Evolutionary conservation across 1,140 invertebrate species (phyloP), one percentile per base, ranked within the genome.

Genomic region (Drosophila lacertosa): DNA sequence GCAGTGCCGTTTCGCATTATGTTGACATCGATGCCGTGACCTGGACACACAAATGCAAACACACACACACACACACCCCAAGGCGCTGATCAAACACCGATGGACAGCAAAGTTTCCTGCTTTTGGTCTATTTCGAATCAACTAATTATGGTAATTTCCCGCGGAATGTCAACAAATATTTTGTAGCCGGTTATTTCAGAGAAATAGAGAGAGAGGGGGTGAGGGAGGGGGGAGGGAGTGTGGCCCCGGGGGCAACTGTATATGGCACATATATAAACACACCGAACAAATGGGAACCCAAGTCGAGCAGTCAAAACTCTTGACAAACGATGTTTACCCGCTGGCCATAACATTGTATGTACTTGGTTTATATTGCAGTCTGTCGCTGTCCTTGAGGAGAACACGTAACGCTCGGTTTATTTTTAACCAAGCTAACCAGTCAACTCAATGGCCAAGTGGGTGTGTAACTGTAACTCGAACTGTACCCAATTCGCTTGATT

Each of bases 121-220:
- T 62, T 60, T 45, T 70, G 68, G 78, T 74, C 77, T 80, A 84
- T 75, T 73, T 74, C 74, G 82, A 77, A 82, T 77, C 82, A 86
- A 86, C 81, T 86, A 86, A 86, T 86, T 86, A 86, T 88, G 81
- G 81, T 86, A 86, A 86, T 86, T 86, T 88, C 72, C 74, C 33
- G 74, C 69, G 81, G 82, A 86, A 86, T 88, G 81, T 86, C 81
- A 86, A 86, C 82, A 86, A 86, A 86, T 86, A 86, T 86, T 88
- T 86, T 88, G 77, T 86, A 82, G 47, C 65, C 62, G 64, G 65
- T 73, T 86, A 86, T 77, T 66, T 69, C 32, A 16, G 10, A 4
- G 37, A 40, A n/a, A n/a, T n/a, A n/a, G 13, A 44, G 44, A 18
- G 15, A 13, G 22, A 48, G 4, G 13, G 22, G 11, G 50, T 11